Conservation (phyloP, 2,888 invertebrate species). For the Parnassius mnemosyne region DNA sequence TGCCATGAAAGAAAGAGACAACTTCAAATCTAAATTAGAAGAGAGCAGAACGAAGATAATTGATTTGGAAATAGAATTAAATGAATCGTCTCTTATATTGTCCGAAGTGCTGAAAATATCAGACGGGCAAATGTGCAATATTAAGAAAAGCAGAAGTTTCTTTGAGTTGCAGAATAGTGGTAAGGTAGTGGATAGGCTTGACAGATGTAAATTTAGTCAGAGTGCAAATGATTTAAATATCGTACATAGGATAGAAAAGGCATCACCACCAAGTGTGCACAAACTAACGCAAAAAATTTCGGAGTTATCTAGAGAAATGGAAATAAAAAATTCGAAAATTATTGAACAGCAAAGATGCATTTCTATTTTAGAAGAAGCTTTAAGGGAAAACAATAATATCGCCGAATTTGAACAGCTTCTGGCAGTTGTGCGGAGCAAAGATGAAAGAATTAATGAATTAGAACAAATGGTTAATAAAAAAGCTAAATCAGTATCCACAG, state of each 20-base stretch:
- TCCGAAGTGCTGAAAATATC: conserved; percentile 74
- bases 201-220: conserved; percentile 72
- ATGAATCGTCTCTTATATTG: conserved; percentile 75
- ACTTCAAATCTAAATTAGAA: conserved; percentile 60
- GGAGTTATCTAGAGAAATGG: conserved; percentile 69
- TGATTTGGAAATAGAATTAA: conserved; percentile 77
- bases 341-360: conserved; percentile 79
- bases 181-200: conserved; percentile 81
- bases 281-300: conserved; percentile 66
- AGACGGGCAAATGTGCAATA: conserved; percentile 57
- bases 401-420: conserved; percentile 81
- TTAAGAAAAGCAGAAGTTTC: conserved; percentile 70
- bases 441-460: conserved; percentile 87
- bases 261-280: conserved; percentile 49
- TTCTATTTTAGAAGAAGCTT: conserved; percentile 75
- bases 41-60: conserved; percentile 69
- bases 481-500: conserved; percentile 52
- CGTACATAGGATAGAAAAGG: conserved; percentile 47
- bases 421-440: conserved; percentile 80
- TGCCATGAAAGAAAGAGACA: conserved; percentile 59
- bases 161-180: conserved; percentile 78
- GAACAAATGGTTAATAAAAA: conserved; percentile 84
- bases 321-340: conserved; percentile 75
- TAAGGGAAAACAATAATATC: conserved; percentile 79
- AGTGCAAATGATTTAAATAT: conserved; percentile 61